A percentile compares a stretch with the other conserved stretches of the same genome.
Conservation (phyloP, 2,888 invertebrate genomes). For the Rosalia funebris region DNA sequence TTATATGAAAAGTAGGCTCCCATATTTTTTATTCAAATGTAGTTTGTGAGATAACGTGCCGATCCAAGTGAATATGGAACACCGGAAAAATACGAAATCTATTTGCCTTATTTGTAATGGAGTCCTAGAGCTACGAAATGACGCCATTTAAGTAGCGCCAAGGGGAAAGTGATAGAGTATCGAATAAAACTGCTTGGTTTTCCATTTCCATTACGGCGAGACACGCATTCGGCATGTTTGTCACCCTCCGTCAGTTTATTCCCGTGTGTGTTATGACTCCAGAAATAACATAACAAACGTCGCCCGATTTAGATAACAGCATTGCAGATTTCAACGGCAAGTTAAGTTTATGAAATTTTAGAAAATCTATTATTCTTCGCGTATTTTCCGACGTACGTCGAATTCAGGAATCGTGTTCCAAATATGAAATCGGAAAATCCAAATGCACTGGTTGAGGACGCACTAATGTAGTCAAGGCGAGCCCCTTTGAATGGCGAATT, state of each 20-base stretch:
- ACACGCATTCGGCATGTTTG: slow-evolving; percentile 16
- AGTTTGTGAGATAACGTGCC: background rate
- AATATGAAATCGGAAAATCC: slow-evolving; percentile 7
- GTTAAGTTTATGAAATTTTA: too few relatives aligned
- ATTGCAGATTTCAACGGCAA: background rate
- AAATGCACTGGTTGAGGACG: slow-evolving; percentile 3
- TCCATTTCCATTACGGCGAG: slow-evolving; percentile 13
- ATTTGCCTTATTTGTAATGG: slow-evolving; percentile 12
- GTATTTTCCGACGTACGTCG: too few relatives aligned
- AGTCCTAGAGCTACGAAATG: slow-evolving; percentile 2
- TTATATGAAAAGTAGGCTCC: too few relatives aligned
- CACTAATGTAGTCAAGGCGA: slow-evolving; percentile 25
- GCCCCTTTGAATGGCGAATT: slow-evolving; percentile 20
- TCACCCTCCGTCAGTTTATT: slow-evolving; percentile 16
- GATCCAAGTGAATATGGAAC: background rate
- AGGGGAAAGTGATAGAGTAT: slow-evolving; percentile 2
- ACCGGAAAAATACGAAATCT: background rate
- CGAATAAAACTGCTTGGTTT: slow-evolving; percentile 12
- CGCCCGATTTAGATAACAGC: slow-evolving; percentile 4
- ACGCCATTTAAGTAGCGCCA: slow-evolving; percentile 9
- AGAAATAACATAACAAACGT: slow-evolving; percentile 9
- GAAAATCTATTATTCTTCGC: too few relatives aligned
- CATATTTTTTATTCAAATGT: background rate
- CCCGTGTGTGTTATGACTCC: slow-evolving; percentile 15
- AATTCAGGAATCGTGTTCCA: background rate